Conservation (phyloP, 1,140 invertebrate genomes). For the Temnothorax longispinosus region DNA sequence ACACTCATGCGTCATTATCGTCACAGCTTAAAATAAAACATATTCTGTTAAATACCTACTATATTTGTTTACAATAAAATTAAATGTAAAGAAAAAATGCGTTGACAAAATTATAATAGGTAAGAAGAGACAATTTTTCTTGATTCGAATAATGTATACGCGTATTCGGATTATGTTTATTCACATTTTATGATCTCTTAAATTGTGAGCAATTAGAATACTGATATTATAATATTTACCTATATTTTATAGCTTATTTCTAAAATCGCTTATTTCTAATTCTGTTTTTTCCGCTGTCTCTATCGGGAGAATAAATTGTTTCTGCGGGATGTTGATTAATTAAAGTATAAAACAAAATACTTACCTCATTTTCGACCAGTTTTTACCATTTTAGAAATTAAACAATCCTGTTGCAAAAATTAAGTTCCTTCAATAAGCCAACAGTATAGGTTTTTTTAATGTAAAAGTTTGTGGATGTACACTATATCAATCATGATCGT, state of each 20-base stretch:
- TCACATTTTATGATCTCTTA: not conserved
- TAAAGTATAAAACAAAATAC: not conserved
- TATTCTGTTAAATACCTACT: not conserved
- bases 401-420: not conserved
- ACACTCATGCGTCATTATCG: not conserved
- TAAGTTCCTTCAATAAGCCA: not conserved
- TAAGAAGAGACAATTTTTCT: not conserved
- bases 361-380: not conserved
- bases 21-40: not conserved
- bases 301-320: not conserved
- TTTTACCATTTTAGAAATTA: not conserved
- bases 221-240: not conserved
- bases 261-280: not conserved
- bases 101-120: not conserved
- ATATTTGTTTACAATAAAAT: not conserved
- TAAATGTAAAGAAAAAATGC: not conserved
- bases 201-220: not conserved
- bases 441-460: not conserved
- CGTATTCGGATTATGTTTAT: not conserved
- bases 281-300: not conserved
- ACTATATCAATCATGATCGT: constrained; percentile 3
- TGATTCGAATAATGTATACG: not conserved
- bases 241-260: not conserved
- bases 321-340: not conserved
- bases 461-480: not conserved